Evolutionary conservation across 2,797 vertebrate species (phyloP).

Genomic region (Neosilurus hyrtlii): DNA sequence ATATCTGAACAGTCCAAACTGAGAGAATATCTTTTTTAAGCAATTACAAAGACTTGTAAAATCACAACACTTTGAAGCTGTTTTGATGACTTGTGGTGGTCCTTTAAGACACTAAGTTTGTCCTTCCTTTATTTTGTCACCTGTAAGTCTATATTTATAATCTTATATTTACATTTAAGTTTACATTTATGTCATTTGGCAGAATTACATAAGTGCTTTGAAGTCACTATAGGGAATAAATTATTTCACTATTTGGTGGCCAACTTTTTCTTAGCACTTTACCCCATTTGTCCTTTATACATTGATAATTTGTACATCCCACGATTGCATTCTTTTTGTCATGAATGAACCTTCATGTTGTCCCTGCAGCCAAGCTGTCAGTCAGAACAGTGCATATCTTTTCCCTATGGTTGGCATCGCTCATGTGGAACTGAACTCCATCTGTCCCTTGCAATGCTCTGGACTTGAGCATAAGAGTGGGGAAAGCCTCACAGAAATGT

Average conservation of each 20-base stretch:
- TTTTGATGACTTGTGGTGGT: background rate
- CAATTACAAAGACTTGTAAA: background rate
- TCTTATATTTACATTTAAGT: no score
- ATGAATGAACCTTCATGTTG: background rate
- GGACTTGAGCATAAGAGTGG: constrained; percentile 1
- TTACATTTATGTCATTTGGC: no score
- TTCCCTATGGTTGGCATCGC: constrained; percentile 56
- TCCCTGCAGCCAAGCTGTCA: constrained; percentile 51
- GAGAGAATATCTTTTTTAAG: background rate
- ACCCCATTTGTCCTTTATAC: background rate
- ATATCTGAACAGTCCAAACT: background rate
- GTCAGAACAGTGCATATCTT: constrained; percentile 50
- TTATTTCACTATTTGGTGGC: background rate
- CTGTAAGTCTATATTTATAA: background rate
- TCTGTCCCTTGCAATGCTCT: constrained; percentile 54
- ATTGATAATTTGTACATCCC: background rate
- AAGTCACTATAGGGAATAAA: no score
- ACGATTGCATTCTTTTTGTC: constrained; percentile 13
- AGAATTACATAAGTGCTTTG: no score
- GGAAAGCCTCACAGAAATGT: background rate
- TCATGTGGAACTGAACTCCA: constrained; percentile 56
- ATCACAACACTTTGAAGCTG: background rate
- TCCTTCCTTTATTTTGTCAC: background rate
- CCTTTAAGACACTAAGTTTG: background rate
- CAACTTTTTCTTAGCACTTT: background rate